Evolutionary conservation across 2,797 vertebrate genomes (phyloP).

Genomic region (Rhinella marina): DNA sequence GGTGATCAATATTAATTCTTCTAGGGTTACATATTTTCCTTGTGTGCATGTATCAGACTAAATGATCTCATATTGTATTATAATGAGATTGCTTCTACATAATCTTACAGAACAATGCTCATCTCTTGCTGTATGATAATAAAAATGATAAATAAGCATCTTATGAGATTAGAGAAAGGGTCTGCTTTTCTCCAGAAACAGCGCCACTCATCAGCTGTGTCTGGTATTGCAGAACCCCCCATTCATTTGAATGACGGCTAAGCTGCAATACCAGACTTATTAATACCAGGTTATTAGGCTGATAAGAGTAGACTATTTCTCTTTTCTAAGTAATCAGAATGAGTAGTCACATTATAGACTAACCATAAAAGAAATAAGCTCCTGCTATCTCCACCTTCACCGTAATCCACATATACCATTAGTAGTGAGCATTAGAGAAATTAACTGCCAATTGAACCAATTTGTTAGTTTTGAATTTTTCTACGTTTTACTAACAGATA

Average conservation of each 20-base stretch:
- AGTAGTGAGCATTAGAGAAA: neutral
- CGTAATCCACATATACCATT: neutral
- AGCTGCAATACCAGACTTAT: neutral
- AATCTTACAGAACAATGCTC: neutral
- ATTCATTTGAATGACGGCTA: neutral
- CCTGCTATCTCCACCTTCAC: neutral
- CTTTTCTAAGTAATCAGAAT: neutral
- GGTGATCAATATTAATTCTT: too few relatives aligned
- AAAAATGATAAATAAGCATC: neutral
- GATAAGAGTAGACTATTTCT: neutral
- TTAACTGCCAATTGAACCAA: neutral
- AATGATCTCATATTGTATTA: neutral
- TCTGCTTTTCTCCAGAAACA: neutral
- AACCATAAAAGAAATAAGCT: neutral
- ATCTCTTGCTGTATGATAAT: neutral
- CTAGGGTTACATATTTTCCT: too few relatives aligned
- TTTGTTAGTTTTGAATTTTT: neutral
- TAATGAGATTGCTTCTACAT: neutral
- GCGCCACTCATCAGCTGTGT: neutral
- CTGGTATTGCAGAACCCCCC: neutral
- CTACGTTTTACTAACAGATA: neutral
- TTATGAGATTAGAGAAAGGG: neutral
- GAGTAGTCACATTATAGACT: neutral
- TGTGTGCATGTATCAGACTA: neutral
- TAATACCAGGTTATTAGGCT: too few relatives aligned